These are phyloP conservation scores for Omphaloscelis lunosa DNA, from an alignment of 2,888 invertebrate genomes.

Conservation along the genomic window DNA sequence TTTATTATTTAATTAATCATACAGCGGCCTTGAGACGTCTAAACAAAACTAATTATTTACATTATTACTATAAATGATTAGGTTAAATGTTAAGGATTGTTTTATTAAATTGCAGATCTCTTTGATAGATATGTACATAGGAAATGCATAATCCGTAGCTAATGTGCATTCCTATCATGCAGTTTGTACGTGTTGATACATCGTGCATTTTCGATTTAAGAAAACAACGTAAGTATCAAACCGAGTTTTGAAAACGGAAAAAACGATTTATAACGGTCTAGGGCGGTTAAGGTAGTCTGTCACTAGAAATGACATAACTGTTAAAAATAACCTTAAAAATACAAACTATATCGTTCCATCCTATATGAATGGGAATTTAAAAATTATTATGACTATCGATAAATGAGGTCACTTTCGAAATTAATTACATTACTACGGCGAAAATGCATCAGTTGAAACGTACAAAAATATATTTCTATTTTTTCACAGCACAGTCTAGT, in stretches of 20 bases:
- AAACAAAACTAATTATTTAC: conserved; percentile 42
- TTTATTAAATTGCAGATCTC: conserved; percentile 38
- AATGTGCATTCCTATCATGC: conserved; percentile 8
- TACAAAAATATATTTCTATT: background rate
- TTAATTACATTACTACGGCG: background rate
- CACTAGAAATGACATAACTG: background rate
- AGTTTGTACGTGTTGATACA: conserved; percentile 8
- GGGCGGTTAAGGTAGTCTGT: background rate
- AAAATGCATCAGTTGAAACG: conserved; percentile 24
- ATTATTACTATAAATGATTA: conserved; percentile 28
- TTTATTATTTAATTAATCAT: conserved; percentile 43
- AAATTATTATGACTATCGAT: background rate
- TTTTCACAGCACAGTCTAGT: background rate
- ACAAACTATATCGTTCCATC: background rate
- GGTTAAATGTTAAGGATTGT: conserved; percentile 25
- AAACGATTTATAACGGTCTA: background rate
- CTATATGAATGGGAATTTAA: background rate
- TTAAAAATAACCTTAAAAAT: background rate
- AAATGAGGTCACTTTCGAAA: conserved; percentile 19
- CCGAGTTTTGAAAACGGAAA: background rate
- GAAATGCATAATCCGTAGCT: conserved; percentile 15
- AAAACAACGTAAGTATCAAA: background rate
- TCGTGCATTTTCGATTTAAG: background rate
- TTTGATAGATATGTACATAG: conserved; percentile 18
- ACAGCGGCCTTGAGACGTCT: conserved; percentile 43